Evolutionary conservation across 1,140 invertebrate species (phyloP), one percentile per base, ranked within the genome.

Genomic region (Hestina assimilis): DNA sequence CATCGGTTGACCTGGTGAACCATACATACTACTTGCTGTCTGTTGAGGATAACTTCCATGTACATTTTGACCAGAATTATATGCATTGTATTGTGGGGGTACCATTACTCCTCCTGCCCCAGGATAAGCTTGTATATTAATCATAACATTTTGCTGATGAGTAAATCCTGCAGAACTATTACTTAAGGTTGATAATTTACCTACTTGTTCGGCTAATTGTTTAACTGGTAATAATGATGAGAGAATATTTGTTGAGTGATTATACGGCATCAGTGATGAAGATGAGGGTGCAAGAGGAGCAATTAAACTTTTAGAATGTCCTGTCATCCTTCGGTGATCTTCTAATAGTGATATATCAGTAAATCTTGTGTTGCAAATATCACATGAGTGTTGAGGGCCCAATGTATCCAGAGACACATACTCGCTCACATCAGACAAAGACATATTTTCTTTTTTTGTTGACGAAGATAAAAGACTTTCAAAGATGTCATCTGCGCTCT

Each of bases 111-210:
- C 79, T n/a, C 77, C 72, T 2, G 54, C 69, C 3, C 85, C 85
- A 7, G 87, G 87, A 53, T 88, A 89, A 8, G 87, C 84, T 68
- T 89, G 89, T 14, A 89, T 89, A 59, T 89, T 89, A 14, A 89
- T 89, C 83, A 87, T 89, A 4, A 89, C 87, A 57, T 89, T 89
- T 65, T 89, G 89, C 56, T 89, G 89, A 53, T 89, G 89, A 0
- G 87, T 87, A 43, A 85, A 89, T 7, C 77, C 78, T 12, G 83
- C 21, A 3, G 70, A 66, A 47, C 65, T 63, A 20, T 68, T 69
- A 9, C 71, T 66, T 0, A 81, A 79, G 0, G 64, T 69, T 7
- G 86, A 79, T 12, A 89, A 46, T 60, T 89, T 89, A 11, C 85
- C 87, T 0, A 89, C 86, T 72, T 89, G 87, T 51, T 89, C 89